phyloP scores from a whole-genome alignment of 2,888 invertebrate genomes.

The Synanthedon vespiformis region DNA sequence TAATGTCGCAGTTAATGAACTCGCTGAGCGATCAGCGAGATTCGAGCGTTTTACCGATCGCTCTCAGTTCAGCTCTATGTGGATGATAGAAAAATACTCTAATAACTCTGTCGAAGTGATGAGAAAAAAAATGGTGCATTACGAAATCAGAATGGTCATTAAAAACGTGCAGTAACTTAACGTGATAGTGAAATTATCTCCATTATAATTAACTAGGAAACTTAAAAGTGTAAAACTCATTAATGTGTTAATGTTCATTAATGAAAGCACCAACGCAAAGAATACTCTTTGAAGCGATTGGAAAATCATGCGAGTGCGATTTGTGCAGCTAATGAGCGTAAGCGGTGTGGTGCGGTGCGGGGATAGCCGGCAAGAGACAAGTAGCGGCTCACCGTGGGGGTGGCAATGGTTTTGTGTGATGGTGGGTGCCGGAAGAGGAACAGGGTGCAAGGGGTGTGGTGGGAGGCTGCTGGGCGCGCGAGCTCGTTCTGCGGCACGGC shows the following conservation, averaged over 20 bases:
- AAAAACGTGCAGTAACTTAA: no score
- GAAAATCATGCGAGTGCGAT: constrained; percentile 21
- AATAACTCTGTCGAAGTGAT: constrained; percentile 5
- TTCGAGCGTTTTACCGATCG: constrained; percentile 15
- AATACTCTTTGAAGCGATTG: constrained; percentile 1
- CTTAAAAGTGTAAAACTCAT: no score
- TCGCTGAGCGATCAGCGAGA: constrained; percentile 30
- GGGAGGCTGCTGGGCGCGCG: constrained; percentile 33
- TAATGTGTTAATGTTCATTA: no score
- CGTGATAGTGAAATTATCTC: no score
- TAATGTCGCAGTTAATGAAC: constrained; percentile 28
- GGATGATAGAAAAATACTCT: constrained; percentile 59
- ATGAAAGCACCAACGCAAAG: no score
- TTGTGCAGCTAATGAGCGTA: constrained; percentile 17
- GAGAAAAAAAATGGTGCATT: neutral
- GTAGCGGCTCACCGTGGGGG: constrained; percentile 1
- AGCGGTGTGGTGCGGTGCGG: constrained; percentile 25
- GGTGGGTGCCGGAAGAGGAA: constrained; percentile 5
- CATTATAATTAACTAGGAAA: no score
- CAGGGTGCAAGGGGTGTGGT: constrained; percentile 37
- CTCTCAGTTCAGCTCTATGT: constrained; percentile 27
- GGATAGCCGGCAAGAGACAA: constrained; percentile 8
- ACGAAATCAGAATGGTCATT: constrained; percentile 1
- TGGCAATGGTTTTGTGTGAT: constrained; percentile 3
- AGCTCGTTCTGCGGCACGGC: constrained; percentile 43